Evolutionary conservation across 2,888 invertebrate genomes (phyloP).

Genomic region (Lingula anatina): DNA sequence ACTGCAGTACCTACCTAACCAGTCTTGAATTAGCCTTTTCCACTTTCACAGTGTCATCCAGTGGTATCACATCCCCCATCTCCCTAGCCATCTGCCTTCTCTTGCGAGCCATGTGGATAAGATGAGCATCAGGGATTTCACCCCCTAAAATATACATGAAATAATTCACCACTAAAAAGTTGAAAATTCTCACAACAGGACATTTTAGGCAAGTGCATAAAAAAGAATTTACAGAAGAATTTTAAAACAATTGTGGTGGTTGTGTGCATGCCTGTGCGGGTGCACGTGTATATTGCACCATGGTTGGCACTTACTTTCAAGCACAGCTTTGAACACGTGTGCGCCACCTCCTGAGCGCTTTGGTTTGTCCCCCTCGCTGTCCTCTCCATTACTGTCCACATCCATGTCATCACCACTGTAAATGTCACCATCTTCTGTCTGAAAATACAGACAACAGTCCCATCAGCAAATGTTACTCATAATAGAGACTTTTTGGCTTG

Average conservation of each 20-base stretch:
- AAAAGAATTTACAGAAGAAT: not conserved
- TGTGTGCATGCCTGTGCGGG: not conserved
- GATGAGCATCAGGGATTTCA: slow-evolving; percentile 92
- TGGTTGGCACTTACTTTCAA: no score
- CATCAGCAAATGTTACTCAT: no score
- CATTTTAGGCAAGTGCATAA: not conserved
- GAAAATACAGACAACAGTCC: no score
- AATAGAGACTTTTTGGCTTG: no score
- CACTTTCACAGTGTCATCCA: slow-evolving; percentile 50
- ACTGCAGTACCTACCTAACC: slow-evolving; percentile 61
- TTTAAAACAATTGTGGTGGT: not conserved
- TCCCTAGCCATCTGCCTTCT: slow-evolving; percentile 89
- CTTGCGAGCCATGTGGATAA: slow-evolving; percentile 96
- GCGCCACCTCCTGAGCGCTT: no score
- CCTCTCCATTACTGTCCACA: no score
- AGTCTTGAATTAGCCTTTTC: slow-evolving; percentile 59
- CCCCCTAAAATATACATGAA: slow-evolving; percentile 58
- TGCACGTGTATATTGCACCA: no score
- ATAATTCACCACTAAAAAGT: not conserved
- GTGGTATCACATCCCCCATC: slow-evolving; percentile 64
- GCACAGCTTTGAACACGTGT: not conserved
- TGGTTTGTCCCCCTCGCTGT: no score
- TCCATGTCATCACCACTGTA: no score
- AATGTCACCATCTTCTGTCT: no score
- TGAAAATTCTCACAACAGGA: not conserved